Evolutionary conservation across 1,140 invertebrate species (phyloP).

Genomic region (Cotesia typhae): DNA sequence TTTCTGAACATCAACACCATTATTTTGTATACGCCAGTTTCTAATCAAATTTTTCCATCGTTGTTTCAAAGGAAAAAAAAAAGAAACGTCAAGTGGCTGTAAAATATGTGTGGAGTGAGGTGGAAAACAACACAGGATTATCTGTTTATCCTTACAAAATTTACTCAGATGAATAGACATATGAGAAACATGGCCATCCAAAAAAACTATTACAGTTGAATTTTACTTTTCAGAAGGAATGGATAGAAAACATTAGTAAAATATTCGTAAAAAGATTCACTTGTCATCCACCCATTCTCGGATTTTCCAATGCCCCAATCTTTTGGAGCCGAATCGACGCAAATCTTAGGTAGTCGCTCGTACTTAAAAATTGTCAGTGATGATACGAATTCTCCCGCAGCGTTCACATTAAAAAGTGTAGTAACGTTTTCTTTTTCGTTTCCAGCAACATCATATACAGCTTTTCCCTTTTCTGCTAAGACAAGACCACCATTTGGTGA

Average conservation of each 20-base stretch:
- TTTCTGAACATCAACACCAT: slow-evolving; percentile 43
- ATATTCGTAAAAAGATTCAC: slow-evolving; percentile 46
- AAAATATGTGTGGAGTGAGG: slow-evolving; percentile 47
- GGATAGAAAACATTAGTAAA: slow-evolving; percentile 47
- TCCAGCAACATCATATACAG: slow-evolving; percentile 45
- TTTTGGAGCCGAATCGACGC: slow-evolving; percentile 37
- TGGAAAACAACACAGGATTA: slow-evolving; percentile 36
- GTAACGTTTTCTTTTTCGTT: slow-evolving; percentile 57
- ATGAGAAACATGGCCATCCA: slow-evolving; percentile 45
- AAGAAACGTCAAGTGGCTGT: slow-evolving; percentile 46
- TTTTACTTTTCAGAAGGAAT: slow-evolving; percentile 40
- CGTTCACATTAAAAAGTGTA: slow-evolving; percentile 51
- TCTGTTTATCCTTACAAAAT: slow-evolving; percentile 40
- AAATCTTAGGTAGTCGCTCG: slow-evolving; percentile 45
- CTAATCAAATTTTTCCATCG: slow-evolving; percentile 35
- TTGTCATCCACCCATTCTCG: slow-evolving; percentile 46
- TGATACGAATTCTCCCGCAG: slow-evolving; percentile 47
- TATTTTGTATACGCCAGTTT: slow-evolving; percentile 40
- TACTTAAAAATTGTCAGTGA: slow-evolving; percentile 50
- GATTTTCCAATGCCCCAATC: slow-evolving; percentile 45
- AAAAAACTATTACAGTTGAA: slow-evolving; percentile 43
- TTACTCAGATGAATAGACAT: slow-evolving; percentile 37
- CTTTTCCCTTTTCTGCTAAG: slow-evolving; percentile 50
- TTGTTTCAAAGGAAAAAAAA: slow-evolving; percentile 41
- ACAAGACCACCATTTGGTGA: slow-evolving; percentile 47